Evolutionary conservation across 2,113 vertebrate species (phyloP).

Genomic region (Cettia cetti): DNA sequence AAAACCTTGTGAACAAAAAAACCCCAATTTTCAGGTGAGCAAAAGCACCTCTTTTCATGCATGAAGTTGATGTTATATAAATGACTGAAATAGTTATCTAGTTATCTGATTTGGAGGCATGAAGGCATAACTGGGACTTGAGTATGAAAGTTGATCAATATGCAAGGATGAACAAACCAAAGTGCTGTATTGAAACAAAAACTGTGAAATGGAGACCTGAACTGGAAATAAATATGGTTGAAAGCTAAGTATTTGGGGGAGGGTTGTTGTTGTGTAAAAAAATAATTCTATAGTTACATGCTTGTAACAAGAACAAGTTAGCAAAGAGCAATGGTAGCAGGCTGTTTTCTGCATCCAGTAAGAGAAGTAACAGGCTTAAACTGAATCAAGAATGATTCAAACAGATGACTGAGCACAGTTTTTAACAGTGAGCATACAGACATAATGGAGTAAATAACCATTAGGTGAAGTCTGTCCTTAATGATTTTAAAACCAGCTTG

Average conservation of each 20-base stretch:
- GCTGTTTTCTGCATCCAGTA: not conserved
- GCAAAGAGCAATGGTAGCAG: not conserved
- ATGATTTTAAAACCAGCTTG: not conserved
- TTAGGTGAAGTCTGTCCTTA: not conserved
- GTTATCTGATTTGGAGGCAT: not conserved
- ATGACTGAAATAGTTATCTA: not conserved
- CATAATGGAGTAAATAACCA: not conserved
- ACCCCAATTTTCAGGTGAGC: not conserved
- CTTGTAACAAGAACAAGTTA: not conserved
- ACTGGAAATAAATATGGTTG: not conserved
- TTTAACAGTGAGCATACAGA: not conserved
- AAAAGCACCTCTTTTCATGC: not conserved
- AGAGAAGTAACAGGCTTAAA: not conserved
- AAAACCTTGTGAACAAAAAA: not conserved
- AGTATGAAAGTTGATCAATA: not conserved
- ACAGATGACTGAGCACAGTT: not conserved
- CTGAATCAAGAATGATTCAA: not conserved
- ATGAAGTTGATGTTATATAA: not conserved
- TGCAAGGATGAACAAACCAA: not conserved
- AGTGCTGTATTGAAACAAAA: not conserved
- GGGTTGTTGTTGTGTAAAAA: not conserved
- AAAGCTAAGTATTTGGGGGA: not conserved
- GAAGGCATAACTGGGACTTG: not conserved
- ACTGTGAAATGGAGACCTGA: not conserved
- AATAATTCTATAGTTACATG: not conserved